A percentile compares a stretch with the other conserved stretches of the same genome.
Conservation (phyloP, 2,888 invertebrate species). For the Diploptera punctata region DNA sequence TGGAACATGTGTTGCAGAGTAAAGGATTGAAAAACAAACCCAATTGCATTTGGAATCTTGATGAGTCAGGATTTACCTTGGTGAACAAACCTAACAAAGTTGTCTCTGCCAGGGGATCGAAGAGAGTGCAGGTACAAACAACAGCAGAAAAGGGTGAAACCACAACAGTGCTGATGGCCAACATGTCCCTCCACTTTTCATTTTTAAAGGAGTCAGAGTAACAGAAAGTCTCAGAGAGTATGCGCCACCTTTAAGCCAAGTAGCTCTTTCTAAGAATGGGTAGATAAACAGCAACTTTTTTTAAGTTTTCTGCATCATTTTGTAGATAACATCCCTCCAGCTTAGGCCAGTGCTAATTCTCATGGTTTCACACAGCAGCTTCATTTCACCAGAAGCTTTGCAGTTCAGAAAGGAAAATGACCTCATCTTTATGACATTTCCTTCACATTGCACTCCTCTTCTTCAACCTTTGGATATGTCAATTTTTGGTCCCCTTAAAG, state of each 20-base stretch:
- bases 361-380: not conserved
- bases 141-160: not conserved
- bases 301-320: not conserved
- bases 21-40: not conserved
- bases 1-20: not conserved
- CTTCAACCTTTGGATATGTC: not conserved
- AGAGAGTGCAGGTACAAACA: not conserved
- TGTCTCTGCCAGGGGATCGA: not conserved
- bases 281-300: not conserved
- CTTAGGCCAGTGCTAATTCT: not conserved
- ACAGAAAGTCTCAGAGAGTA: not conserved
- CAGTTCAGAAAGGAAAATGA: too few species aligned
- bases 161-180: not conserved
- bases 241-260: not conserved
- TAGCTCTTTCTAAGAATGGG: not conserved
- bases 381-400: not conserved
- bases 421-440: not conserved
- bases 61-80: constrained; percentile 5
- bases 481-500: constrained; percentile 3
- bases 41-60: not conserved
- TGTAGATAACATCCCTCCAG: not conserved
- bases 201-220: not conserved
- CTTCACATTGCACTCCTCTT: constrained; percentile 1
- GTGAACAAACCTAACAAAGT: not conserved
- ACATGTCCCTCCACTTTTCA: not conserved